A percentile compares a stretch with the other conserved stretches of the same genome.
These are phyloP conservation scores for Dendroctonus valens DNA, from an alignment of 1,140 invertebrate genomes.

Conservation along the genomic window DNA sequence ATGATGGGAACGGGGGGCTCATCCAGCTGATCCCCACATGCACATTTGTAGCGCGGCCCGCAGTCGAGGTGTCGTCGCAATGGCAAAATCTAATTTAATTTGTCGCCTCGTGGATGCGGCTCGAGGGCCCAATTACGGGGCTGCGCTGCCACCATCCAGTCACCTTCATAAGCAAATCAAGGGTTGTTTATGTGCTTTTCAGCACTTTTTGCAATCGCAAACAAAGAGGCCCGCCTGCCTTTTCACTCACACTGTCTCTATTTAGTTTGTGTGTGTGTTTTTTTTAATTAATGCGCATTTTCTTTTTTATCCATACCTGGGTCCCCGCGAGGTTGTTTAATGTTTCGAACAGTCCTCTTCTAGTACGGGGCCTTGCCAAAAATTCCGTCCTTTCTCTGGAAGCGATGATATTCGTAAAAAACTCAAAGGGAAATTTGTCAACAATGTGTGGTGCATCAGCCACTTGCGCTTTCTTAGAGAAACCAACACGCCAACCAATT, in stretches of 20 bases:
- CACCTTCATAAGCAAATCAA: conserved; percentile 36
- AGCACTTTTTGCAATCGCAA: conserved; percentile 19
- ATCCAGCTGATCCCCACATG: conserved; percentile 4
- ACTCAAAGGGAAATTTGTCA: too few species aligned
- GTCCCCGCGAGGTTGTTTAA: too few species aligned
- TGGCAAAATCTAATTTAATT: conserved; percentile 44
- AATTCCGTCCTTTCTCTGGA: too few species aligned
- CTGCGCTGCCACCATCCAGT: conserved; percentile 32
- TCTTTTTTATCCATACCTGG: too few species aligned
- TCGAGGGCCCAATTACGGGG: conserved; percentile 44
- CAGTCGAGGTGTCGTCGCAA: conserved; percentile 36
- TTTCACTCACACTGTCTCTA: conserved; percentile 21
- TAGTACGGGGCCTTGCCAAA: too few species aligned
- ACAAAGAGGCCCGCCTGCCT: conserved; percentile 15
- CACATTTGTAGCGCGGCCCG: not conserved
- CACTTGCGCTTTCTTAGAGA: too few species aligned
- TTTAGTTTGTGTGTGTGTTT: not conserved
- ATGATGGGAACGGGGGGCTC: too few species aligned
- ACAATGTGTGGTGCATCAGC: too few species aligned
- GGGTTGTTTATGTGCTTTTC: conserved; percentile 33
- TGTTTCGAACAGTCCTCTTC: too few species aligned
- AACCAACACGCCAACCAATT: too few species aligned
- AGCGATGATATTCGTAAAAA: too few species aligned
- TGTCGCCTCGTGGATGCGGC: conserved; percentile 40
- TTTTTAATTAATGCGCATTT: too few species aligned